phyloP scores from a whole-genome alignment of 2,113 vertebrate genomes.

The Archilochus colubris region DNA sequence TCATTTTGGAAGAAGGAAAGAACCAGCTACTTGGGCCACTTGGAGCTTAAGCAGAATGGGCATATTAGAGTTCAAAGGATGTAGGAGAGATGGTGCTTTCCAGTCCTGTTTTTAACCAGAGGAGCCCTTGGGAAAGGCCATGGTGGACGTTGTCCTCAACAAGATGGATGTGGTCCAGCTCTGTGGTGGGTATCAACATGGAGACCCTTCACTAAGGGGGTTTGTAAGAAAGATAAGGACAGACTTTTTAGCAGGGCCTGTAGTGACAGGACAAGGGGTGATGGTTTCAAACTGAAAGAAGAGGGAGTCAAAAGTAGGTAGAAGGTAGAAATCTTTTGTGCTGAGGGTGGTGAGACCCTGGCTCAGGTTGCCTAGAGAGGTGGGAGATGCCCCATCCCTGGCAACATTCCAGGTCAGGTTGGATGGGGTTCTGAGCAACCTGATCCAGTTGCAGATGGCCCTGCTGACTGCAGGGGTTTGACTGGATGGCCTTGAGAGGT shows the following conservation, averaged over 20 bases:
- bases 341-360: accelerated
- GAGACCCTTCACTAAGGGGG: too few relatives aligned
- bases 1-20: not conserved
- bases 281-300: not conserved
- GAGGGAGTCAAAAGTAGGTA: not conserved
- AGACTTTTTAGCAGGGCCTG: not conserved
- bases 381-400: not conserved
- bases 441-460: not conserved
- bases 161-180: not conserved
- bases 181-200: accelerated
- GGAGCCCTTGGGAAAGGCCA: not conserved
- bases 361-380: not conserved
- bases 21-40: not conserved
- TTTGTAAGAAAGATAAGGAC: not conserved
- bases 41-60: not conserved
- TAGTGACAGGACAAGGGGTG: accelerated
- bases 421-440: not conserved
- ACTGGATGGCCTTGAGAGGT: not conserved
- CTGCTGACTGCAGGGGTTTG: not conserved
- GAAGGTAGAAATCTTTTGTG: accelerated
- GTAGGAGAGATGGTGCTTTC: not conserved
- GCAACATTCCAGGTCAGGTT: not conserved
- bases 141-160: not conserved
- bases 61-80: not conserved
- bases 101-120: not conserved